Base-by-base conservation (phyloP, 2,888 invertebrate genomes). In the Parnassius glacialis region DNA sequence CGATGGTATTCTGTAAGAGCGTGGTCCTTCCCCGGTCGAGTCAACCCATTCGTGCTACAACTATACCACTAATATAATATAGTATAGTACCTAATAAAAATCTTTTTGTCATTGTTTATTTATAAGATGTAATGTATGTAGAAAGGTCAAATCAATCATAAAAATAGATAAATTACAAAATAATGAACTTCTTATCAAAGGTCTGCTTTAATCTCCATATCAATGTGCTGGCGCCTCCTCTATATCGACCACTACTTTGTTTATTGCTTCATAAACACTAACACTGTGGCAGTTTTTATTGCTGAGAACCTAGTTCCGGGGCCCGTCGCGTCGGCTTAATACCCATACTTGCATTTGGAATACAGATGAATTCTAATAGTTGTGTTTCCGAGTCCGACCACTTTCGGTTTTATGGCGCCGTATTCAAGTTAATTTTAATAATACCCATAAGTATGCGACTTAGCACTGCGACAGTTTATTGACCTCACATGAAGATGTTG, bases 261-360 rank as follows among this genome's bases (percentile, higher is more conserved):
- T 89, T 88, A 87, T 87, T 72, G 79, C 80, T 70, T 81, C 84
- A 83, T 90, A 90, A 90, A 90, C 87, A 87, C 79, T 73, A 80
- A 70, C 80, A 83, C 81, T 80, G 87, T 7, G 7, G 85, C 87
- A 85, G 87, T 83, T 88, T 89, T 89, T 90, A 89, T 87, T 82
- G 81, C 84, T 70, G 70, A 72, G 76, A 78, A 80, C 81, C 79
- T 70, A 76, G 83, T 84, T 84, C 84, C 80, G 80, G 78, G 75
- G 75, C 70, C 75, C 68, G 73, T 74, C 75, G 68, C 74, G 66
- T 5, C 75, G 82, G 84, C 87, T 87, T 86, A 87, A 83, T 84
- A 84, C 87, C 81, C 67, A 74, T 68, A 77, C 68, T 64, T 78
- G 80, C 70, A 72, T 71, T 71, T 71, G 70, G 85, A 83, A 87